phyloP scores from a whole-genome alignment of 2,888 invertebrate species.

The Drosophila peninsularis region DNA sequence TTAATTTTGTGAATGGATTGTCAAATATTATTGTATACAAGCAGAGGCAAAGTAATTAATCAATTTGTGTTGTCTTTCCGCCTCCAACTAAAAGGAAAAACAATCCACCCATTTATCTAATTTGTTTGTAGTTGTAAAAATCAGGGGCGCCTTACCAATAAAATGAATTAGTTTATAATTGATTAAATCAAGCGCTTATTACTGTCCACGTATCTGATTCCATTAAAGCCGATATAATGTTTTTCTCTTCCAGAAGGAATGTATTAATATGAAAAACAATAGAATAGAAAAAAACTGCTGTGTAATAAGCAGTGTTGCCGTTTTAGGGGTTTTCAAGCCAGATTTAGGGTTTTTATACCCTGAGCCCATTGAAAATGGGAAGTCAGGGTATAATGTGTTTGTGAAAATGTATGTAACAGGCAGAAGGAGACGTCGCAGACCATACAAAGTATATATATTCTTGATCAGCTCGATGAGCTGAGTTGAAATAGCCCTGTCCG shows the following conservation, averaged over 20 bases:
- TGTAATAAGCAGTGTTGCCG: too few species aligned
- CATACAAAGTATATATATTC: too few species aligned
- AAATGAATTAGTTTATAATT: neutral
- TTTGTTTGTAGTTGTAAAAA: slow-evolving; percentile 32
- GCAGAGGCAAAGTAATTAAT: too few species aligned
- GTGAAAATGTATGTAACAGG: too few species aligned
- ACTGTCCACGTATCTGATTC: neutral
- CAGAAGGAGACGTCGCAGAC: too few species aligned
- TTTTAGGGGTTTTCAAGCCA: too few species aligned
- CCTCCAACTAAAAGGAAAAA: slow-evolving; percentile 14
- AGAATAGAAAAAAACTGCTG: slow-evolving; percentile 37
- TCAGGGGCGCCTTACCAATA: slow-evolving; percentile 7
- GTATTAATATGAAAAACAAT: slow-evolving; percentile 32
- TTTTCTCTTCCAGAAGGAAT: slow-evolving; percentile 30
- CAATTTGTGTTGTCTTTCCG: neutral
- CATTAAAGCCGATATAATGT: slow-evolving; percentile 3
- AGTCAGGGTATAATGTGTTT: too few species aligned
- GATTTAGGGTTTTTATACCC: too few species aligned
- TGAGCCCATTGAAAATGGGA: too few species aligned
- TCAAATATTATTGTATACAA: neutral
- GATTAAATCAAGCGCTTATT: neutral
- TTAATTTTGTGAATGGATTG: neutral
- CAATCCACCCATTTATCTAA: slow-evolving; percentile 14
- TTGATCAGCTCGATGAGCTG: too few species aligned
- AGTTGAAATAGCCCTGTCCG: too few species aligned